These are phyloP conservation scores for Pipistrellus pygmaeus DNA, from an alignment of 2,797 vertebrate genomes.

Conservation along the genomic window DNA sequence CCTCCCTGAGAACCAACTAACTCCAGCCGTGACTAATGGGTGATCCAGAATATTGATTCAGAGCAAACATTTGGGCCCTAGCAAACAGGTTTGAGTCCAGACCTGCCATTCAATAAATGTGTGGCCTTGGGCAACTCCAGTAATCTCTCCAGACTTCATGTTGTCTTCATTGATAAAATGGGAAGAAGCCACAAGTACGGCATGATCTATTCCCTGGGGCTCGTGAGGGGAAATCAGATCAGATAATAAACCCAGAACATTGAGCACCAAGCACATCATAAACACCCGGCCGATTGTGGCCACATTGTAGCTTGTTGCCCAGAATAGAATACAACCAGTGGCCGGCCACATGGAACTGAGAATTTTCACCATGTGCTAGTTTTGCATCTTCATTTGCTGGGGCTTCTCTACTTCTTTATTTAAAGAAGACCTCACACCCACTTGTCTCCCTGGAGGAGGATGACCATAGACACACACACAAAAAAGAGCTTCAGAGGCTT, in stretches of 20 bases:
- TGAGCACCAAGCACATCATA: not conserved
- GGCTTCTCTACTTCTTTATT: not conserved
- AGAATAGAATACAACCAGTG: not conserved
- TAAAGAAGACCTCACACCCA: not conserved
- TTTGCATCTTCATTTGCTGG: slow-evolving; percentile 37
- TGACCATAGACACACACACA: not conserved
- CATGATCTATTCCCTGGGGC: not conserved
- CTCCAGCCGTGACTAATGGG: not conserved
- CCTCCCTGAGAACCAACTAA: not conserved
- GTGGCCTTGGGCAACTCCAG: not conserved
- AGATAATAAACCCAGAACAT: not conserved
- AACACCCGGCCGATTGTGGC: not conserved
- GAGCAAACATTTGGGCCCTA: not conserved
- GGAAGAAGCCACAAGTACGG: not conserved
- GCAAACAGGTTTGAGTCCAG: not conserved
- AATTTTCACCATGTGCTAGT: not conserved
- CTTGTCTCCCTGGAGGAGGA: not conserved
- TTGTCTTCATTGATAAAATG: not conserved
- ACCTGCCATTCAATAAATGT: not conserved
- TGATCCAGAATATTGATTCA: not conserved
- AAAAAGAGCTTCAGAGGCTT: not conserved
- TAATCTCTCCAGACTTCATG: not conserved
- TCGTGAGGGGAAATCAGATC: not conserved
- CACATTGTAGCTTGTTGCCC: not conserved
- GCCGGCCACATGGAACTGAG: not conserved